Evolutionary conservation across 2,888 invertebrate species (phyloP), one percentile per base, ranked within the genome.

Genomic region (Vandiemenella viatica): DNA sequence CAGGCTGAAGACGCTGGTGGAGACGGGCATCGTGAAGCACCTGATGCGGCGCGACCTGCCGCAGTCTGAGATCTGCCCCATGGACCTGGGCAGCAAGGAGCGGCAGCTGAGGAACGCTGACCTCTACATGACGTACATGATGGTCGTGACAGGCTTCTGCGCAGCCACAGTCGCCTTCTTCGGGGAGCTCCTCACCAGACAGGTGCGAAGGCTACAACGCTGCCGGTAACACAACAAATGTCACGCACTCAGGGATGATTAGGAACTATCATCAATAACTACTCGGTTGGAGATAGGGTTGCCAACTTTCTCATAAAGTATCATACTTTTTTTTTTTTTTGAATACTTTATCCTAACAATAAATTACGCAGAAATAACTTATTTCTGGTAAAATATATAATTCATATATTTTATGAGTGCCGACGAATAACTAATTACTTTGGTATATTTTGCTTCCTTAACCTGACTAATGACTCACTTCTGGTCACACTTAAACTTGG

Each of bases 21-120:
- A 88, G 67, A 74, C 80, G 0, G 89, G 89, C 3, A 79, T 89
- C 48, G 73, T 88, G 7, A 74, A 78, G 53, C 79, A 77, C 58
- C 71, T 81, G 45, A 70, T 79, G 45, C 68, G 69, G 1, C 67
- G 70, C 51, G 73, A 78, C 55, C 62, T 87, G 55, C 87, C 89
- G 0, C 74, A 77, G 55, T 80, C 83, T 0, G 77, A 79, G 61
- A 83, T 88, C 42, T 90, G 90, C 57, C 88, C 89, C 0, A 71
- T 86, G 46, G 79, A 89, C 64, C 67, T 89, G 55, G 83, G 82
- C 56, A 83, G 83, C 49, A 84, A 79, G 37, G 89, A 89, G 59
- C 72, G 88, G 1, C 80, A 80, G 60, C 67, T 90, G 6, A 67
- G 79, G 53, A 84, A 86, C 61, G 73, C 77, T 4, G 89, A 90